phyloP scores from a whole-genome alignment of 2,797 vertebrate species.

The Eupleurogrammus muticus region DNA sequence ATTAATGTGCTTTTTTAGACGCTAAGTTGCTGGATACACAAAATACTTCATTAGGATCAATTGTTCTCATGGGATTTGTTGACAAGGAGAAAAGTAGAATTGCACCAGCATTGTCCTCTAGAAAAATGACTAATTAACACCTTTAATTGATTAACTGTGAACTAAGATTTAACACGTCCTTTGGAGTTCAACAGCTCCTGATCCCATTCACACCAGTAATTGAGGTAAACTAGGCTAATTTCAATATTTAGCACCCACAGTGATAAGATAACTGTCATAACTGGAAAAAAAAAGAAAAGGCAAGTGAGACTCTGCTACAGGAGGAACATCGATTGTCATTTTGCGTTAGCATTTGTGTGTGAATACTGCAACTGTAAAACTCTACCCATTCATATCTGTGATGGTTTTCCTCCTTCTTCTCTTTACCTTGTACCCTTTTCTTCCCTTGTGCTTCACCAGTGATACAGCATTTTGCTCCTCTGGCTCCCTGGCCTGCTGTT shows the following conservation, averaged over 20 bases:
- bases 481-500: slow-evolving; percentile 7
- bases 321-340: neutral
- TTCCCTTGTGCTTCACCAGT: neutral
- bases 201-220: slow-evolving; percentile 1
- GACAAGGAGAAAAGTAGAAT: neutral
- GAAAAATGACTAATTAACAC: neutral
- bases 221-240: slow-evolving; percentile 13
- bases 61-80: neutral
- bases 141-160: no score
- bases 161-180: neutral
- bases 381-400: neutral
- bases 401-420: neutral
- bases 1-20: neutral
- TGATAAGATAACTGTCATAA: no score
- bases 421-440: slow-evolving; percentile 7
- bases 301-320: neutral
- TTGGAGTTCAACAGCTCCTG: neutral
- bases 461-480: slow-evolving; percentile 1
- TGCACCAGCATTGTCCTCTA: neutral
- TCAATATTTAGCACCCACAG: slow-evolving; percentile 2
- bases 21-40: neutral
- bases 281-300: no score
- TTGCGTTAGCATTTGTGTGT: neutral
- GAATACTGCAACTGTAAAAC: neutral
- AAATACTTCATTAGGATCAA: neutral